Conservation (phyloP, 2,113 vertebrate genomes). For the Atlantisia rogersi region DNA sequence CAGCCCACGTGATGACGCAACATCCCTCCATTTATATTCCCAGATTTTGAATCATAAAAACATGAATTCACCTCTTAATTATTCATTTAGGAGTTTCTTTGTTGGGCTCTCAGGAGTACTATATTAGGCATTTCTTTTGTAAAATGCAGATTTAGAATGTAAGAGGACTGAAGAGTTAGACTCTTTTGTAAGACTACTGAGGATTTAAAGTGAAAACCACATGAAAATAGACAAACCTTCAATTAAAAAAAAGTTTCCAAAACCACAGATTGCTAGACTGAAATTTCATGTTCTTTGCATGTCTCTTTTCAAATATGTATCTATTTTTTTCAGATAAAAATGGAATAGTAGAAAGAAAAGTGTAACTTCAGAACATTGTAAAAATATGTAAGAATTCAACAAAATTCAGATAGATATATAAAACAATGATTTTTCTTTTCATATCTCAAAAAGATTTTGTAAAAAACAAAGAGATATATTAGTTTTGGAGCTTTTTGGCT, state of each 20-base stretch:
- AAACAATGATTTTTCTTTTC: slow-evolving; percentile 26
- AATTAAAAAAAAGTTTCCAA: slow-evolving; percentile 59
- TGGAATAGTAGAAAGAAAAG: slow-evolving; percentile 38
- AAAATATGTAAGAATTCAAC: slow-evolving; percentile 17
- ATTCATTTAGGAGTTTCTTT: slow-evolving; percentile 69
- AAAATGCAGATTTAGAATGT: slow-evolving; percentile 62
- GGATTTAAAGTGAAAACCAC: slow-evolving; percentile 64
- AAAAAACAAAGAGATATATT: slow-evolving; percentile 1
- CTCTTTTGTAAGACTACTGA: slow-evolving; percentile 57
- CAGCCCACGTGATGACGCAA: slow-evolving; percentile 74
- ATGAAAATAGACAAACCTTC: slow-evolving; percentile 67
- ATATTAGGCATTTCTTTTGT: slow-evolving; percentile 67
- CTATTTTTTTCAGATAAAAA: slow-evolving; percentile 57
- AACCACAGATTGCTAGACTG: slow-evolving; percentile 45
- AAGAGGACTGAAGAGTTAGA: slow-evolving; percentile 53
- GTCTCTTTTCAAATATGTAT: slow-evolving; percentile 52
- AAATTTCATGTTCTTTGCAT: slow-evolving; percentile 46
- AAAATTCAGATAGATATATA: slow-evolving; percentile 25
- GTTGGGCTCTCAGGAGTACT: slow-evolving; percentile 62
- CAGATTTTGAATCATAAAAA: slow-evolving; percentile 68
- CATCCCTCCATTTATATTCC: slow-evolving; percentile 63
- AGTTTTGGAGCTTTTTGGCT: slow-evolving; percentile 8
- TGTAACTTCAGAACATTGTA: slow-evolving; percentile 19
- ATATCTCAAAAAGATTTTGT: slow-evolving; percentile 33
- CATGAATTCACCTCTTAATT: slow-evolving; percentile 71